Evolutionary conservation across 1,140 invertebrate species (phyloP).

Genomic region (Ephestia elutella): DNA sequence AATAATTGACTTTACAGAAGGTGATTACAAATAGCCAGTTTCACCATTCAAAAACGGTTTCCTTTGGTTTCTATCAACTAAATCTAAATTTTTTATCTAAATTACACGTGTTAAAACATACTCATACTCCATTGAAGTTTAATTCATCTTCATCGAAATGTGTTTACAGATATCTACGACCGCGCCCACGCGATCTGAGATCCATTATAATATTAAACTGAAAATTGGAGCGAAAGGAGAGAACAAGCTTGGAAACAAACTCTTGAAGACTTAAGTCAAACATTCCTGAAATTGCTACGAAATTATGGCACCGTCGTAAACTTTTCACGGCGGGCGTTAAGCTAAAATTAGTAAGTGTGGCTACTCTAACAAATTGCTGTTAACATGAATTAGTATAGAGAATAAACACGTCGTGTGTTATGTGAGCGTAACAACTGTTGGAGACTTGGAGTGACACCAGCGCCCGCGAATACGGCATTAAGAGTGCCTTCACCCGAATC

Average conservation of each 20-base stretch:
- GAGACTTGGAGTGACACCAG: conserved; percentile 40
- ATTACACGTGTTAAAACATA: too few relatives aligned
- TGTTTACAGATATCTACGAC: not conserved
- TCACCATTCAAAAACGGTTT: too few relatives aligned
- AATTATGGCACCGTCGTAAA: conserved; percentile 64
- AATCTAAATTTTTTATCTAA: too few relatives aligned
- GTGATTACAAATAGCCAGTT: too few relatives aligned
- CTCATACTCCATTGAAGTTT: not conserved
- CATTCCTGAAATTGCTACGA: conserved; percentile 60
- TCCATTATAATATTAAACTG: conserved; percentile 29
- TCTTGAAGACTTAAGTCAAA: conserved; percentile 54
- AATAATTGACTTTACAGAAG: too few relatives aligned
- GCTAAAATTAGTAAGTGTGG: conserved; percentile 61
- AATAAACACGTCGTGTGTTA: conserved; percentile 51
- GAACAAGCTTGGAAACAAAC: conserved; percentile 40
- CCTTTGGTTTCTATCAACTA: too few relatives aligned
- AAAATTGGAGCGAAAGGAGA: conserved; percentile 48
- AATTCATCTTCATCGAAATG: not conserved
- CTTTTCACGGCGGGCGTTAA: conserved; percentile 56
- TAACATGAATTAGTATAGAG: conserved; percentile 45
- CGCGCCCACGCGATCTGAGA: not conserved
- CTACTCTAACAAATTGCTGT: conserved; percentile 56
- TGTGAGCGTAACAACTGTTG: conserved; percentile 22
- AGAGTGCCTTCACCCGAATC: conserved; percentile 71
- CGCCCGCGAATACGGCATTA: conserved; percentile 57